Conservation (phyloP, 1,140 invertebrate genomes). For the Drosophila chauvacae region DNA sequence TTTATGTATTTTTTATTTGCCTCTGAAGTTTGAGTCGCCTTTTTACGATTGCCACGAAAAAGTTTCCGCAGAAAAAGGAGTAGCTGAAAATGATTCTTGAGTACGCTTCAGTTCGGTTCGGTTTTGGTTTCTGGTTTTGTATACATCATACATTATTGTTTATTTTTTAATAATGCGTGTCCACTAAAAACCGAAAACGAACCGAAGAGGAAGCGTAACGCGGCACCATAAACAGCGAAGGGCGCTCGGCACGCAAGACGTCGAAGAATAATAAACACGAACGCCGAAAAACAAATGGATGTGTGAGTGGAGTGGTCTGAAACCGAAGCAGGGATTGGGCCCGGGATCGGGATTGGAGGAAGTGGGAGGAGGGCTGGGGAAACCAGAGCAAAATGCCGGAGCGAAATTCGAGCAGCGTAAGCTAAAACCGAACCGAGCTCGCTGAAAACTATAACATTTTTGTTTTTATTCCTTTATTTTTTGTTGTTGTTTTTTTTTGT, state of each 20-base stretch:
- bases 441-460: conserved; percentile 74
- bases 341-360: conserved; percentile 11
- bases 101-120: conserved; percentile 20
- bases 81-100: conserved; percentile 60
- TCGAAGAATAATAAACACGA: conserved; percentile 73
- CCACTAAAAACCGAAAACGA: conserved; percentile 65
- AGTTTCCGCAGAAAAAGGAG: conserved; percentile 70
- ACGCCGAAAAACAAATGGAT: conserved; percentile 52
- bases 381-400: conserved; percentile 7
- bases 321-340: conserved; percentile 29
- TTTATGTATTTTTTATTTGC: conserved; percentile 62
- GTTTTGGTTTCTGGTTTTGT: conserved; percentile 43
- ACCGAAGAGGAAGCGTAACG: conserved; percentile 67
- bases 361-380: conserved; percentile 17
- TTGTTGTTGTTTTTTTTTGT: conserved; percentile 21
- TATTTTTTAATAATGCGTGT: conserved; percentile 84
- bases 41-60: conserved; percentile 69
- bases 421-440: conserved; percentile 63
- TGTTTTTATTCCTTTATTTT: conserved; percentile 47
- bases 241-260: conserved; percentile 58
- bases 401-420: conserved; percentile 72
- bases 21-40: conserved; percentile 43
- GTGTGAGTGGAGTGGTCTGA: conserved; percentile 11
- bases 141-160: conserved; percentile 72
- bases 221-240: conserved; percentile 73